Percentiles rank a stretch among this genome's conserved stretches.
phyloP scores from a whole-genome alignment of 2,888 invertebrate species.

The Chironomus riparius region DNA sequence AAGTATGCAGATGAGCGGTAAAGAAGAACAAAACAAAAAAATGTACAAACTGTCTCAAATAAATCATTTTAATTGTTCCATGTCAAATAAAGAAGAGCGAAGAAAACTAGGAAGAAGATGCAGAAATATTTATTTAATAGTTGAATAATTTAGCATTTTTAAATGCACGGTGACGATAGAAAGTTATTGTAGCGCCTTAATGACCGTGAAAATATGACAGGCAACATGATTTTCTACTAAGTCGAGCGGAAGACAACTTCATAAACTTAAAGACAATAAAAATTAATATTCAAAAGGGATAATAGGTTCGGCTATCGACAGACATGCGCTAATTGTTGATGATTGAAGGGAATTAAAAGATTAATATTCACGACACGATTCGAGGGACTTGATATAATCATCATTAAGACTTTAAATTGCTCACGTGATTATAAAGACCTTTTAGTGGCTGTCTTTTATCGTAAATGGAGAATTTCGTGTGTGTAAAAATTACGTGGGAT shows the following conservation, averaged over 20 bases:
- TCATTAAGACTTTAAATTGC: no score
- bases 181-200: no score
- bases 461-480: neutral
- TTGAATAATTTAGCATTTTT: neutral
- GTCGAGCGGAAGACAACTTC: no score
- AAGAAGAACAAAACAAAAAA: neutral
- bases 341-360: neutral
- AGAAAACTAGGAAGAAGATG: conserved; percentile 5
- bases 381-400: no score
- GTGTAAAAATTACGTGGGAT: neutral
- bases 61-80: conserved; percentile 17
- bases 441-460: neutral
- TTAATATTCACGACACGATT: neutral
- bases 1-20: neutral
- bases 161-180: neutral
- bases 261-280: no score
- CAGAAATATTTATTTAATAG: neutral
- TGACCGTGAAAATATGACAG: no score
- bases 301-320: neutral
- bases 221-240: no score
- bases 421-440: neutral
- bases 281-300: neutral
- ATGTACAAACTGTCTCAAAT: conserved; percentile 8
- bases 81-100: neutral
- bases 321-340: neutral